Percentiles rank a stretch among this genome's conserved stretches.
phyloP scores from a whole-genome alignment of 35 echinoderm and acorn worm genomes.

The Hemicentrotus pulcherrimus region DNA sequence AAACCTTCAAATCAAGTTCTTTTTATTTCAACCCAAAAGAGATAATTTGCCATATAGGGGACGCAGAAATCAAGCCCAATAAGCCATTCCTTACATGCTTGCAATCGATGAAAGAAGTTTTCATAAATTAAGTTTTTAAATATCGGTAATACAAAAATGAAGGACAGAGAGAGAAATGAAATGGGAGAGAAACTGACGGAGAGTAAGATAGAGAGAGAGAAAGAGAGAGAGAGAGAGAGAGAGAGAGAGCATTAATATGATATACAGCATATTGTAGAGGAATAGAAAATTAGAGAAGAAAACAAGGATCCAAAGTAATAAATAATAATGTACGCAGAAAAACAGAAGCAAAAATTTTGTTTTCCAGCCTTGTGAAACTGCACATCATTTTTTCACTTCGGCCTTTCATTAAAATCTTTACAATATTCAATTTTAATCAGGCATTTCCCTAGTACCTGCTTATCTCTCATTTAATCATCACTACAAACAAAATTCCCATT shows the following conservation, averaged over 20 bases:
- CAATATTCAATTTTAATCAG: background rate
- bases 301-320: background rate
- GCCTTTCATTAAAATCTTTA: too few relatives aligned
- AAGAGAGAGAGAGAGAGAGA: background rate
- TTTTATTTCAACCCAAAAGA: background rate
- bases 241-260: too few relatives aligned
- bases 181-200: background rate
- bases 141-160: background rate
- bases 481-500: background rate
- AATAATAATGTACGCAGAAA: background rate
- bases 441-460: background rate
- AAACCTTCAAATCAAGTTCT: background rate
- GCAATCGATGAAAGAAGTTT: background rate
- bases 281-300: background rate
- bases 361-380: background rate
- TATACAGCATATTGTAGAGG: background rate
- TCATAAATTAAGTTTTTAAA: background rate
- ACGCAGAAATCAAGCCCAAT: background rate
- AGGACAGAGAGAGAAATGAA: background rate
- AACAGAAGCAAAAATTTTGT: background rate
- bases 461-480: background rate
- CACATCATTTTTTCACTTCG: background rate
- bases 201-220: background rate
- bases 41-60: background rate
- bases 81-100: background rate